Base-by-base conservation (phyloP, 2,888 invertebrate genomes). In the Folsomia candida region DNA sequence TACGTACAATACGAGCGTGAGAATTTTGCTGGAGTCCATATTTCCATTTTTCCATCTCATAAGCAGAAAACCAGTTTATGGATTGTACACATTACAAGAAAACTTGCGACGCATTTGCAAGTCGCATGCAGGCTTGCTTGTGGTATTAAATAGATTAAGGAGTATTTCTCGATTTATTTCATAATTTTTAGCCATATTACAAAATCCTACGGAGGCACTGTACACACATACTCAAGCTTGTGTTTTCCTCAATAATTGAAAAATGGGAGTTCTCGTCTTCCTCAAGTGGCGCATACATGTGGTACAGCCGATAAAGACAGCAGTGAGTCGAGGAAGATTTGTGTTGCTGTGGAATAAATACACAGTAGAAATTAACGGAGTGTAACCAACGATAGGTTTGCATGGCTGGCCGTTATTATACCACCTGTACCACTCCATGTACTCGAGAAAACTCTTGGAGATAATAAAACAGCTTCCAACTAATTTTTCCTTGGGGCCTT, bases 321-420 rank as follows among this genome's bases (percentile, higher is more conserved):
- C 6, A 37, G 4, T 37, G 37, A 37, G n/a, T n/a, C n/a, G n/a
- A n/a, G n/a, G n/a, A n/a, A n/a, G n/a, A n/a, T n/a, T n/a, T n/a
- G n/a, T n/a, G n/a, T n/a, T n/a, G n/a, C n/a, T n/a, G n/a, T n/a
- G n/a, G 37, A 37, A 14, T 37, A 37, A 37, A 37, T 37, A 37
- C 37, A 37, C 37, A 37, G 37, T 37, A 58, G 29, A 57, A 64
- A 59, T 67, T 47, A 63, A 64, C 57, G 20, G 69, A 69, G 64
- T 69, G 64, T 63, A 69, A 65, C 66, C 65, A 71, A 71, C 65
- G 71, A 71, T 71, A 63, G 59, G 29, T 59, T 71, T 68, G 71
- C 71, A 71, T 71, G 71, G 47, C 24, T 37, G 27, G 61, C n/a
- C 59, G 68, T 68, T 68, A 71, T 71, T 71, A 71, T 65, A 57